These are phyloP conservation scores for Thamnophis sirtalis DNA, from an alignment of 2,113 vertebrate genomes.

Conservation along the genomic window DNA sequence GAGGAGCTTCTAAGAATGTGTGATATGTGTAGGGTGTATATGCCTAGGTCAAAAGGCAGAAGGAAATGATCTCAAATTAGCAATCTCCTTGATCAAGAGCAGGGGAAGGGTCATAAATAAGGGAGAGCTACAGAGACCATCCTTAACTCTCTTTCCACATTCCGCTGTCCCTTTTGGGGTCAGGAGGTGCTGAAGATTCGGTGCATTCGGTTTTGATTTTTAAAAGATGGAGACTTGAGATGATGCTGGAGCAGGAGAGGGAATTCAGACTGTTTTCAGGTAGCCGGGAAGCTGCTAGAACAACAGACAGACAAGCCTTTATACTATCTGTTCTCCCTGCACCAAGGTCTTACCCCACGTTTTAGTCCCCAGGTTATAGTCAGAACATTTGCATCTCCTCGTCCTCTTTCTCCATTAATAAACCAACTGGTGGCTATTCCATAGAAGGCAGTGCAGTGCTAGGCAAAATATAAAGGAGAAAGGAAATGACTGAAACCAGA, in stretches of 20 bases:
- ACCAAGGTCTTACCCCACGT: not conserved
- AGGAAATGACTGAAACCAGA: not conserved
- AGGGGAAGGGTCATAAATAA: not conserved
- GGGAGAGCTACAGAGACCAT: not conserved
- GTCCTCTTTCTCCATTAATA: not conserved
- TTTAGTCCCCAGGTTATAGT: not conserved
- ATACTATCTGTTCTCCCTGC: not conserved
- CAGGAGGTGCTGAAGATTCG: not conserved
- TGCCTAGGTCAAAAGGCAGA: not conserved
- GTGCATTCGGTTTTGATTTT: not conserved
- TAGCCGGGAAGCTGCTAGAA: not conserved
- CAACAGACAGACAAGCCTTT: not conserved
- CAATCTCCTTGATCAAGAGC: not conserved
- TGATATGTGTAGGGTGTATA: not conserved
- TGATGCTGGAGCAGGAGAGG: not conserved
- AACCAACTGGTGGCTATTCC: not conserved
- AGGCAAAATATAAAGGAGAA: not conserved
- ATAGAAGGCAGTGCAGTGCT: not conserved
- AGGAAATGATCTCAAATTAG: not conserved
- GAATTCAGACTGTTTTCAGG: not conserved
- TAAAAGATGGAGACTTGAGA: not conserved
- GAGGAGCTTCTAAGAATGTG: not conserved
- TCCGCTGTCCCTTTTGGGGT: not conserved
- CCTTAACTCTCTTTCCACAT: not conserved
- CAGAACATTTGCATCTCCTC: not conserved